These are phyloP conservation scores for Hesperia comma DNA, from an alignment of 2,888 invertebrate species.

Conservation along the genomic window DNA sequence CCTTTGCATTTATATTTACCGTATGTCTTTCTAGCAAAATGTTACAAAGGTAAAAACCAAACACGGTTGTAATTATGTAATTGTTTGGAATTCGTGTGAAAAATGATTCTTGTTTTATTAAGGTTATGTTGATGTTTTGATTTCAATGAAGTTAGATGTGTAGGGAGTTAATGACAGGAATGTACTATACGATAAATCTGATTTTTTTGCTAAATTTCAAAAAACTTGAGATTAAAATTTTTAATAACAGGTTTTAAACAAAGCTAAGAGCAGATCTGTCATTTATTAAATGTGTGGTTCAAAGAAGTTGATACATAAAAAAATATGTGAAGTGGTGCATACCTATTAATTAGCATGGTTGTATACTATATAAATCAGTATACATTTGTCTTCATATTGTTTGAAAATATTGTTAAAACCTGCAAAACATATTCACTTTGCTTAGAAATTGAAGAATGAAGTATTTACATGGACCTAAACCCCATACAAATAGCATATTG, in stretches of 20 bases:
- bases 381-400: not conserved
- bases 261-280: not conserved
- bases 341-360: not conserved
- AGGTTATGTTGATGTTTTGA: slow-evolving; percentile 84
- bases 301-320: not conserved
- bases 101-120: slow-evolving; percentile 48
- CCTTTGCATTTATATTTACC: slow-evolving; percentile 55
- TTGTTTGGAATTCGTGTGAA: slow-evolving; percentile 4
- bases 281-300: not conserved
- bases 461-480: slow-evolving; percentile 11
- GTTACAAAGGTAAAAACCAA: not conserved
- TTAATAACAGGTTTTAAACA: not conserved
- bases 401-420: not conserved
- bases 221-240: not conserved
- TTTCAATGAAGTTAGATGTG: slow-evolving; percentile 54
- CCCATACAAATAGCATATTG: not conserved
- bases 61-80: slow-evolving; percentile 4
- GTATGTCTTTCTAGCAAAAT: slow-evolving; percentile 26
- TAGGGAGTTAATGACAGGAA: slow-evolving; percentile 41
- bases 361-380: not conserved
- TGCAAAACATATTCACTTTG: not conserved
- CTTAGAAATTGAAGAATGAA: slow-evolving; percentile 5
- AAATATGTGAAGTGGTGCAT: not conserved
- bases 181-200: slow-evolving; percentile 4
- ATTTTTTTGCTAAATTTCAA: not conserved